Conservation (phyloP, 92 coral and sea anemone genomes). For the Actinernus sp. region DNA sequence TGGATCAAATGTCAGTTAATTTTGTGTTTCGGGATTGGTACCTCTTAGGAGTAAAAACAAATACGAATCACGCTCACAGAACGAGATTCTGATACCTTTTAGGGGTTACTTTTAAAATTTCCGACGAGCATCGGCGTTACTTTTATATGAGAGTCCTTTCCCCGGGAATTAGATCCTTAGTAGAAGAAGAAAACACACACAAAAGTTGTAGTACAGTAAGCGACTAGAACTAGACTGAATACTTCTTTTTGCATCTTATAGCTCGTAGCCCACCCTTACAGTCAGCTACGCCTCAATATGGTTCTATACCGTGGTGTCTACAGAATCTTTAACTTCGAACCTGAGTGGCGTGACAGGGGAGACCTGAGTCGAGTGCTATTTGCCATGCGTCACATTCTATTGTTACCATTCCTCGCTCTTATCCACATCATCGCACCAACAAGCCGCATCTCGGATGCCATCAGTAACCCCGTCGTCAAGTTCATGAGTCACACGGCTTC, state of each 20-base stretch:
- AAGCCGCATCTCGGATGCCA: constrained; percentile 17
- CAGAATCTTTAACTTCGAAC: constrained; percentile 21
- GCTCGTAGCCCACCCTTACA: constrained; percentile 79
- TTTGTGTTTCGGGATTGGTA: no score
- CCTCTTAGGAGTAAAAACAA: no score
- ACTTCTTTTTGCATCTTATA: constrained; percentile 6
- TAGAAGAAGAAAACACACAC: no score
- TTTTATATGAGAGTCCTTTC: no score
- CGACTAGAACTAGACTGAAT: not conserved
- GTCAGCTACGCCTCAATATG: constrained; percentile 69
- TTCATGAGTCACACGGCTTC: constrained; percentile 76
- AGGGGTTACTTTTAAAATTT: no score
- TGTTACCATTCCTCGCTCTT: constrained; percentile 52
- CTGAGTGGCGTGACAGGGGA: constrained; percentile 53
- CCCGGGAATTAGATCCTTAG: no score
- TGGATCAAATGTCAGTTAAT: no score
- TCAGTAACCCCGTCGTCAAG: constrained; percentile 70
- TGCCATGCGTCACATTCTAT: constrained; percentile 53
- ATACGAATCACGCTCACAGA: no score
- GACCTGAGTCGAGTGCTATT: constrained; percentile 34
- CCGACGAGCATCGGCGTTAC: no score
- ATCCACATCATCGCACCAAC: constrained; percentile 51
- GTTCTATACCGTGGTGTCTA: constrained; percentile 50
- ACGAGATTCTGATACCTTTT: no score
- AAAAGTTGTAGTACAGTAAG: not conserved